Conservation (phyloP, 1,140 invertebrate genomes). For the Papilio machaon region DNA sequence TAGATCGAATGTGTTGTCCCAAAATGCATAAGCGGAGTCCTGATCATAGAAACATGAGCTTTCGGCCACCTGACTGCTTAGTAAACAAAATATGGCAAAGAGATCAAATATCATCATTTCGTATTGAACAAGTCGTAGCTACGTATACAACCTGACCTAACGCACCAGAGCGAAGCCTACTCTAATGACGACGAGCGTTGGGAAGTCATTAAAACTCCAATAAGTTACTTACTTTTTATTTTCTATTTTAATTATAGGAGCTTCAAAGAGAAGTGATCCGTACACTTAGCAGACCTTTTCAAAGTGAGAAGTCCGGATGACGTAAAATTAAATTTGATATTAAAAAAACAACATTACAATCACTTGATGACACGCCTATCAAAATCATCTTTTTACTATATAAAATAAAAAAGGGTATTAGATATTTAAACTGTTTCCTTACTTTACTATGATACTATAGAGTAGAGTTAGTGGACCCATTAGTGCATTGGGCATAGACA, state of each 20-base stretch:
- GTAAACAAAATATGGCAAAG: neutral
- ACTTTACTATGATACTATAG: neutral
- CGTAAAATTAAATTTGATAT: too few relatives aligned
- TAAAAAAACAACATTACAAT: too few relatives aligned
- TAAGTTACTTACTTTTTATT: neutral
- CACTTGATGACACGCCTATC: too few relatives aligned
- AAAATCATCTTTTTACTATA: neutral
- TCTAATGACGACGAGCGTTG: neutral
- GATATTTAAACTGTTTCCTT: neutral
- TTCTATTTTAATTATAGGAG: neutral
- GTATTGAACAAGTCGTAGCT: neutral
- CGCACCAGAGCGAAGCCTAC: neutral
- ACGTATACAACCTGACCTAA: neutral
- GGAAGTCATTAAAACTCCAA: neutral
- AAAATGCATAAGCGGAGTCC: neutral
- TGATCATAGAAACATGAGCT: neutral
- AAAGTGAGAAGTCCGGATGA: neutral
- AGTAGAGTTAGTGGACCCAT: neutral
- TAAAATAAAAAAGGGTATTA: neutral
- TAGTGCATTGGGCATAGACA: constrained; percentile 33
- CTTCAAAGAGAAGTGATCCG: neutral
- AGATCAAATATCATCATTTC: neutral
- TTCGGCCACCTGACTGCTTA: neutral
- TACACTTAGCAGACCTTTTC: neutral
- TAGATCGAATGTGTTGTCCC: too few relatives aligned